Evolutionary conservation across 2,888 invertebrate genomes (phyloP), one percentile per base, ranked within the genome.

Genomic region (Dicycla oo): DNA sequence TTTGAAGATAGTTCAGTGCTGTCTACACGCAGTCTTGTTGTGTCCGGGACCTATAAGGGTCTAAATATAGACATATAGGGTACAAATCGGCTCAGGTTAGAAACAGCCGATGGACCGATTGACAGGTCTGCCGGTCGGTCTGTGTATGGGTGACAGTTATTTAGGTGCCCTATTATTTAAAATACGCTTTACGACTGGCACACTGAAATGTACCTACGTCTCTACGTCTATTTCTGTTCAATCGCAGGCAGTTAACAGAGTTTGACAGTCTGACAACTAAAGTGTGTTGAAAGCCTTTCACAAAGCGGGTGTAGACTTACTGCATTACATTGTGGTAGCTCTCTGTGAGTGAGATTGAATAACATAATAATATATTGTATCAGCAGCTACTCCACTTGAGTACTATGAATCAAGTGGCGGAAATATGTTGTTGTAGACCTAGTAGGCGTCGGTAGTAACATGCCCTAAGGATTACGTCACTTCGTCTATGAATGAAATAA

Each of bases 401-500:
- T 79, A 81, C 78, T 70, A 80, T 73, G 83, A 60, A 82, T 82
- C 73, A 80, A 80, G 51, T 38, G 58, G 58, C 83, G 80, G 80
- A 80, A 83, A 67, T 34, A 66, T 79, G 34, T 83, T 53, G 83
- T 80, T 80, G 66, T 56, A 47, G 26, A 45, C 8, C 8, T 15
- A 56, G 83, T 80, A 66, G 83, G 80, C 80, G 80, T 54, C 54
- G 80, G 79, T 80, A 68, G 79, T 80, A 82, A 43, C 66, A 80
- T 80, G 83, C 80, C 79, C 83, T 80, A 82, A 58, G 47, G 30
- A 73, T 80, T 26, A 53, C 80, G 80, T 80, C 80, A 80, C 54
- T 38, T 10, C 23, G 38, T 54, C 43, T 38, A 53, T 80, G 80
- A 82, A 82, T 80, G 83, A 67, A 69, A 30, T 51, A 79, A 64